phyloP scores from a whole-genome alignment of 2,888 invertebrate species.

The Thumatha senex region DNA sequence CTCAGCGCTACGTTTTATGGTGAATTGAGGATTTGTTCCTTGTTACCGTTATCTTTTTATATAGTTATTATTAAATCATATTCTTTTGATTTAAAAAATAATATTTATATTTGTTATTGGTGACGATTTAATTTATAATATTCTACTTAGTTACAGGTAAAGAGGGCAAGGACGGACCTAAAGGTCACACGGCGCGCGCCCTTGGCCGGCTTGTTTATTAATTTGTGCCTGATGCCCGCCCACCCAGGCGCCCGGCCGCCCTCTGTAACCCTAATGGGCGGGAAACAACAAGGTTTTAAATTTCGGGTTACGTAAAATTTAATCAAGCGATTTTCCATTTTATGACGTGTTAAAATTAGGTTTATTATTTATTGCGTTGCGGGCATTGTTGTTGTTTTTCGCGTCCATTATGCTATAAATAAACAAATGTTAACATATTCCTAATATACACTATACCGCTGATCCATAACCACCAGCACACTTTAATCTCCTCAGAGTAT shows the following conservation, averaged over 20 bases:
- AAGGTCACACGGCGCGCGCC: conserved; percentile 66
- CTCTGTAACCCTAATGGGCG: conserved; percentile 72
- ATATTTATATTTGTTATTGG: conserved; percentile 2
- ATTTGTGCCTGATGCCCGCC: conserved; percentile 70
- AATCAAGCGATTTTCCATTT: conserved; percentile 65
- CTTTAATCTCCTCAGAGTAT: conserved; percentile 80
- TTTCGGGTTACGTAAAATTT: conserved; percentile 65
- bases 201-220: conserved; percentile 80
- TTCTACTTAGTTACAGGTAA: conserved; percentile 45
- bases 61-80: conserved; percentile 36
- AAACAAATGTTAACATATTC: conserved; percentile 53
- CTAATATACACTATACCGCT: conserved; percentile 68
- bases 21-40: conserved; percentile 68
- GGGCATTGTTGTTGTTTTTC: conserved; percentile 16
- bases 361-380: conserved; percentile 47
- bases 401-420: conserved; percentile 38
- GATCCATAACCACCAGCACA: conserved; percentile 58
- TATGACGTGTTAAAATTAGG: conserved; percentile 55
- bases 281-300: conserved; percentile 74
- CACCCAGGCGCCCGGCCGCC: conserved; percentile 55
- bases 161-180: conserved; percentile 58
- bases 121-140: conserved; percentile 7
- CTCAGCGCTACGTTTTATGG: conserved; percentile 74
- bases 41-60: conserved; percentile 60
- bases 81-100: conserved; percentile 6